Percentiles rank a stretch among this genome's conserved stretches.
Conservation (phyloP, 1,140 invertebrate species). For the Cotesia chilonis region DNA sequence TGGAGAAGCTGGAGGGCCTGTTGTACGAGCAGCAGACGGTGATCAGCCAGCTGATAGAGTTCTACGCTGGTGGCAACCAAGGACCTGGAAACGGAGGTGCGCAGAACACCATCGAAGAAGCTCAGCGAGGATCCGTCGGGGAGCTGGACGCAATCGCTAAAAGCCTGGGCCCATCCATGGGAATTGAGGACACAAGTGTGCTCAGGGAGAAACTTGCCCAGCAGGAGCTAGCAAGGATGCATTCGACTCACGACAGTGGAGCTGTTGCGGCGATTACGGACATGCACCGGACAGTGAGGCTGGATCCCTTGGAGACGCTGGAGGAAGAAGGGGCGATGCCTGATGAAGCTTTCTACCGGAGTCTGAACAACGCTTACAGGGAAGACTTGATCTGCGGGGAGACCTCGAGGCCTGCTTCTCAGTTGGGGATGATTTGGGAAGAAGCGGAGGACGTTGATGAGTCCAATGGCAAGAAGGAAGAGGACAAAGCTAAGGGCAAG, state of each 20-base stretch:
- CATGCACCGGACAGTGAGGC: conserved; percentile 59
- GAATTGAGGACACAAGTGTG: conserved; percentile 58
- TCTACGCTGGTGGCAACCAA: conserved; percentile 68
- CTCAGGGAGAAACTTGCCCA: conserved; percentile 58
- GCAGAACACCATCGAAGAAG: conserved; percentile 22
- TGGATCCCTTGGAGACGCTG: conserved; percentile 63
- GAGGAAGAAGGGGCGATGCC: conserved; percentile 70
- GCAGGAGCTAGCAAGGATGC: conserved; percentile 60
- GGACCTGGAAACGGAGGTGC: conserved; percentile 37
- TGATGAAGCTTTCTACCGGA: conserved; percentile 88
- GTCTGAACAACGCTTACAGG: conserved; percentile 85
- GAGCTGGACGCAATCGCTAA: conserved; percentile 60
- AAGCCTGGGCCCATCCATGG: conserved; percentile 56
- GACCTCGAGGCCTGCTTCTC: conserved; percentile 71
- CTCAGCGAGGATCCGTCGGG: conserved; percentile 51
- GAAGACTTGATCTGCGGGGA: conserved; percentile 78
- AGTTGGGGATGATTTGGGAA: conserved; percentile 86
- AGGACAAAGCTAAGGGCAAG: conserved; percentile 46
- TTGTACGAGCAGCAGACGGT: conserved; percentile 90
- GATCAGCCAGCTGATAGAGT: conserved; percentile 86
- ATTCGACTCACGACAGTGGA: conserved; percentile 52
- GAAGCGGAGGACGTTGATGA: conserved; percentile 67
- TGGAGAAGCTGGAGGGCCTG: conserved; percentile 90
- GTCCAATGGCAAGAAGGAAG: conserved; percentile 58
- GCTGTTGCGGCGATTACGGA: conserved; percentile 59